phyloP scores from a whole-genome alignment of 1,140 invertebrate species.

The Sycophila sp. region DNA sequence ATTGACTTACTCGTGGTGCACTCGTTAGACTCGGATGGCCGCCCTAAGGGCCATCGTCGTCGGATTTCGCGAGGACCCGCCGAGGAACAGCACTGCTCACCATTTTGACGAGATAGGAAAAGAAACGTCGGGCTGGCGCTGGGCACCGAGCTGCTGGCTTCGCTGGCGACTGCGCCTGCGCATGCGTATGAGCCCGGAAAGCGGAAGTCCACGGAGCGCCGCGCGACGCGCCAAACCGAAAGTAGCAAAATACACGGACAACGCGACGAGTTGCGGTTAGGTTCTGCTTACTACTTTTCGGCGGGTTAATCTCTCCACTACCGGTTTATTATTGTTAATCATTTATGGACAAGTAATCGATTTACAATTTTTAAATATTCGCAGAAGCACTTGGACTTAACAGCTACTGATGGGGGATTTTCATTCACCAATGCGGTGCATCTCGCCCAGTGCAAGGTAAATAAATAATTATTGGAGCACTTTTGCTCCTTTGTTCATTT shows the following conservation, averaged over 20 bases:
- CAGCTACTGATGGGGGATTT: slow-evolving; percentile 55
- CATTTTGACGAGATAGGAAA: slow-evolving; percentile 56
- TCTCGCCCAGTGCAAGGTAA: slow-evolving; percentile 58
- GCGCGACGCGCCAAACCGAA: not conserved
- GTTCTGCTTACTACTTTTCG: not conserved
- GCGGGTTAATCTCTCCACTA: too few species aligned
- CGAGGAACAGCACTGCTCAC: slow-evolving; percentile 44
- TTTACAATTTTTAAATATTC: not conserved
- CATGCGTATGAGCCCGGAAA: not conserved
- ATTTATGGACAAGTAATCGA: not conserved
- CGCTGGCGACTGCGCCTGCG: not conserved
- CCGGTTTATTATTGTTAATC: too few species aligned
- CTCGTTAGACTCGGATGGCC: not conserved
- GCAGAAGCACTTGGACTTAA: not conserved
- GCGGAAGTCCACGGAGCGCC: not conserved
- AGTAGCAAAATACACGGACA: not conserved
- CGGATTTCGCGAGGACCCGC: not conserved
- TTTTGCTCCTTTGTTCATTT: not conserved
- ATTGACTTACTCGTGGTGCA: not conserved
- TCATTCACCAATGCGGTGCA: slow-evolving; percentile 54
- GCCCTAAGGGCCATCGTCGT: not conserved
- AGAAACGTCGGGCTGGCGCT: slow-evolving; percentile 31
- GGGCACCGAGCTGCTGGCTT: too few species aligned
- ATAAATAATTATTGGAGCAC: not conserved
- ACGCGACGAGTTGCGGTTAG: not conserved